Percentiles rank a stretch among this genome's conserved stretches.
phyloP scores from a whole-genome alignment of 2,113 vertebrate species.

The Pleuronectes platessa region DNA sequence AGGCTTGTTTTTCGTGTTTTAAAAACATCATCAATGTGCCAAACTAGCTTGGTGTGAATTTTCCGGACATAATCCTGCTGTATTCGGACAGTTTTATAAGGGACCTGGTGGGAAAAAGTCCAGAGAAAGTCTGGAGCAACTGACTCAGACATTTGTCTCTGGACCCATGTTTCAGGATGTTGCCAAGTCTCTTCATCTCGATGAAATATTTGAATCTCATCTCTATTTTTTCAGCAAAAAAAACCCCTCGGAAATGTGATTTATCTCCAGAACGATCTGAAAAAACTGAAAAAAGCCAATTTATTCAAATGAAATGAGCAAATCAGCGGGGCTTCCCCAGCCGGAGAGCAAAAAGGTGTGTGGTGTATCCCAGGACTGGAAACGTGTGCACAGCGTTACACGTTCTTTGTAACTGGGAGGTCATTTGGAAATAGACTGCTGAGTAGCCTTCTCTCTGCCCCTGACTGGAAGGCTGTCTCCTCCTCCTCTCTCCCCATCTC shows the following conservation, averaged over 20 bases:
- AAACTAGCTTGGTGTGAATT: too few relatives aligned
- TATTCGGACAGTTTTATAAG: too few relatives aligned
- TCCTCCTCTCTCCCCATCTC: slow-evolving; percentile 34
- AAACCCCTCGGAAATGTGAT: too few relatives aligned
- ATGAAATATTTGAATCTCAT: neutral
- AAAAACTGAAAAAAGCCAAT: neutral
- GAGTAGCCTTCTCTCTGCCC: slow-evolving; percentile 69
- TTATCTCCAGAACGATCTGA: too few relatives aligned
- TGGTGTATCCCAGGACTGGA: slow-evolving; percentile 43
- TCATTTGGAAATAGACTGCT: slow-evolving; percentile 70
- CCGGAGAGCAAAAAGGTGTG: slow-evolving; percentile 27
- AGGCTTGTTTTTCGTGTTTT: too few relatives aligned
- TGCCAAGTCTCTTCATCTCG: neutral
- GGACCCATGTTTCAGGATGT: neutral
- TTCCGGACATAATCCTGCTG: too few relatives aligned
- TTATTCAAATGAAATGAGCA: slow-evolving; percentile 29
- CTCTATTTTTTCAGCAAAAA: too few relatives aligned
- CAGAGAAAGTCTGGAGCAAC: too few relatives aligned
- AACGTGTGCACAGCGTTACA: slow-evolving; percentile 53
- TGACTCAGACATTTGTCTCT: too few relatives aligned
- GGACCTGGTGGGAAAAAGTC: too few relatives aligned
- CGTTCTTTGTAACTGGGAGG: slow-evolving; percentile 63
- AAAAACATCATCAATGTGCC: too few relatives aligned
- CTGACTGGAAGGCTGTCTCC: slow-evolving; percentile 66
- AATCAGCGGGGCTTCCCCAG: neutral